These are phyloP conservation scores for Zygaena filipendulae DNA, from an alignment of 2,888 invertebrate genomes.

Conservation along the genomic window DNA sequence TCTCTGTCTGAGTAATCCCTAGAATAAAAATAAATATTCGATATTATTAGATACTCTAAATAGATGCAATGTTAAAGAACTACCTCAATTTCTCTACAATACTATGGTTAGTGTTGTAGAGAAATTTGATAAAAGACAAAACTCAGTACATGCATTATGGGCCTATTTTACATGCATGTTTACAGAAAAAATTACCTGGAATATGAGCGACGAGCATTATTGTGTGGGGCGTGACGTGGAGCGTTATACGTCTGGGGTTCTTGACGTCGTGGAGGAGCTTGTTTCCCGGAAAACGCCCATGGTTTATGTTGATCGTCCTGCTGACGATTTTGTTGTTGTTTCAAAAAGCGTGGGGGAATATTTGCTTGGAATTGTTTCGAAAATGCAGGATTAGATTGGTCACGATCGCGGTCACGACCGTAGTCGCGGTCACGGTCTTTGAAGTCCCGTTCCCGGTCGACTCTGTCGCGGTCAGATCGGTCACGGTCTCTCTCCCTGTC, in stretches of 20 bases:
- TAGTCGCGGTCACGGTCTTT: slow-evolving; percentile 27
- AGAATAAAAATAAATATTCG: slow-evolving; percentile 22
- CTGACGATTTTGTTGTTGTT: slow-evolving; percentile 74
- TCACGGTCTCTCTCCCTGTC: slow-evolving; percentile 38
- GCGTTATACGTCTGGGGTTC: slow-evolving; percentile 47
- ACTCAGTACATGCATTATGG: background rate
- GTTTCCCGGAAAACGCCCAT: slow-evolving; percentile 51
- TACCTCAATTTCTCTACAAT: slow-evolving; percentile 1
- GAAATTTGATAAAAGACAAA: background rate
- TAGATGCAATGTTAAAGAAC: slow-evolving; percentile 1
- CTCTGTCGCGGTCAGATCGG: slow-evolving; percentile 23
- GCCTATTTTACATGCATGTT: slow-evolving; percentile 9
- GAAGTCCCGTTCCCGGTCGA: slow-evolving; percentile 27
- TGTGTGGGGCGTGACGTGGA: slow-evolving; percentile 44
- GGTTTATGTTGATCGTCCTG: slow-evolving; percentile 55
- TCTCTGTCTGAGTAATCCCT: slow-evolving; percentile 61
- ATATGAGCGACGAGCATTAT: slow-evolving; percentile 52
- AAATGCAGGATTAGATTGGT: slow-evolving; percentile 71
- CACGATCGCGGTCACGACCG: slow-evolving; percentile 53
- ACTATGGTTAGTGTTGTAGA: no score
- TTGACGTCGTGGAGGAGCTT: slow-evolving; percentile 46
- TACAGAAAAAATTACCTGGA: no score
- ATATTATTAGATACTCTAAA: slow-evolving; percentile 2
- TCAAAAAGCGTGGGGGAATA: slow-evolving; percentile 87
- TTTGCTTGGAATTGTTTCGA: slow-evolving; percentile 83